Conservation (phyloP, 2,888 invertebrate species). For the Zeuzera pyrina region DNA sequence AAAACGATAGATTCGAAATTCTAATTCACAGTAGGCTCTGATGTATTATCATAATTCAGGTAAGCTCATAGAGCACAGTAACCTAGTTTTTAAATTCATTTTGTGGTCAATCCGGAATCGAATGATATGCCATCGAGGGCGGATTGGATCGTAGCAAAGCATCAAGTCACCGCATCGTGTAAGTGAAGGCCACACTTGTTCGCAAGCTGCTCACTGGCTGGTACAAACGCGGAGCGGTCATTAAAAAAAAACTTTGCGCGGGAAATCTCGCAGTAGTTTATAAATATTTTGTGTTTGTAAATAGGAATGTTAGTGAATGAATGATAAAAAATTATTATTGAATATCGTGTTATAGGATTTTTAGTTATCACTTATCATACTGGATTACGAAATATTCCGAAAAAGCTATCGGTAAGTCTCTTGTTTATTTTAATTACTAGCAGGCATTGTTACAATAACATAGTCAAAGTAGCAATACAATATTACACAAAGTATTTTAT, state of each 20-base stretch:
- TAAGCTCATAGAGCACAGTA: conserved; percentile 14
- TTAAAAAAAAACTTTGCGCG: conserved; percentile 11
- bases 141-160: conserved; percentile 6
- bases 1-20: too few relatives aligned
- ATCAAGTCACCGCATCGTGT: conserved; percentile 1
- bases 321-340: too few relatives aligned
- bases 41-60: too few relatives aligned
- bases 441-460: too few relatives aligned
- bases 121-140: conserved; percentile 8
- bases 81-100: conserved; percentile 16
- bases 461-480: too few relatives aligned
- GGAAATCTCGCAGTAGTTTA: conserved; percentile 10
- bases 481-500: too few relatives aligned
- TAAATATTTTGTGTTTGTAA: conserved; percentile 3
- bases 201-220: conserved; percentile 11
- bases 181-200: conserved; percentile 9
- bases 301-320: not conserved
- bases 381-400: too few relatives aligned
- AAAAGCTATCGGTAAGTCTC: too few relatives aligned
- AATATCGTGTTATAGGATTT: too few relatives aligned
- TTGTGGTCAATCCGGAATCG: conserved; percentile 15
- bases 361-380: too few relatives aligned
- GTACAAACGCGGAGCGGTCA: conserved; percentile 3
- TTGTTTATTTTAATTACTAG: too few relatives aligned
- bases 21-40: too few relatives aligned